Conservation (phyloP, 2,113 vertebrate genomes). For the Caretta caretta region DNA sequence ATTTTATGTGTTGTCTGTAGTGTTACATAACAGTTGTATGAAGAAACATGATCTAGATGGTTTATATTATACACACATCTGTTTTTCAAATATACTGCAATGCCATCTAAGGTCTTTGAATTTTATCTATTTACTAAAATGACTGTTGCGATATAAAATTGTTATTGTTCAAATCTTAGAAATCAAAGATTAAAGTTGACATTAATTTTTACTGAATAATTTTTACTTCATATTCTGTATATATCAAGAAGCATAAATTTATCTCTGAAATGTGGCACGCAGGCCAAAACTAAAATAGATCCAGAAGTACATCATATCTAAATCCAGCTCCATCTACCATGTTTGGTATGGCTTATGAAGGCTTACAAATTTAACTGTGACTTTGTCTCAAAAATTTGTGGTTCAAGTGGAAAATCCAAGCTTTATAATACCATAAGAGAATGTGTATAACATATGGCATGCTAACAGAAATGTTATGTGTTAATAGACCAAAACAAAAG, state of each 20-base stretch:
- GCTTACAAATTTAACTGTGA: not conserved
- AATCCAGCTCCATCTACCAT: not conserved
- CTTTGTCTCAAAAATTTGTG: not conserved
- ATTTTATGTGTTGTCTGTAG: not conserved
- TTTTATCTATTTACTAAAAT: not conserved
- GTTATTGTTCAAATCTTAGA: not conserved
- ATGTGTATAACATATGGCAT: not conserved
- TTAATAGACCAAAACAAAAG: conserved; percentile 54
- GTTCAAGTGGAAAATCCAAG: not conserved
- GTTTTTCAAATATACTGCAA: not conserved
- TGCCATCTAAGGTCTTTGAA: not conserved
- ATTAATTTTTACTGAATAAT: not conserved
- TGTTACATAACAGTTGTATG: not conserved
- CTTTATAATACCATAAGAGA: not conserved
- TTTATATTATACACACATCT: not conserved
- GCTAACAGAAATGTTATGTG: not conserved
- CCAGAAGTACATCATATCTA: not conserved
- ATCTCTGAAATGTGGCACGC: not conserved
- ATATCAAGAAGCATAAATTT: not conserved
- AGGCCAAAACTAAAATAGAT: not conserved
- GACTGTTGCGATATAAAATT: not conserved
- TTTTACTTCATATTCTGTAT: not conserved
- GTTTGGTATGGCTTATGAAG: not conserved
- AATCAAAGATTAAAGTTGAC: not conserved
- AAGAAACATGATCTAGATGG: not conserved